A percentile compares a stretch with the other conserved stretches of the same genome.
phyloP scores from a whole-genome alignment of 2,113 vertebrate species.

The Laticauda laticaudata region DNA sequence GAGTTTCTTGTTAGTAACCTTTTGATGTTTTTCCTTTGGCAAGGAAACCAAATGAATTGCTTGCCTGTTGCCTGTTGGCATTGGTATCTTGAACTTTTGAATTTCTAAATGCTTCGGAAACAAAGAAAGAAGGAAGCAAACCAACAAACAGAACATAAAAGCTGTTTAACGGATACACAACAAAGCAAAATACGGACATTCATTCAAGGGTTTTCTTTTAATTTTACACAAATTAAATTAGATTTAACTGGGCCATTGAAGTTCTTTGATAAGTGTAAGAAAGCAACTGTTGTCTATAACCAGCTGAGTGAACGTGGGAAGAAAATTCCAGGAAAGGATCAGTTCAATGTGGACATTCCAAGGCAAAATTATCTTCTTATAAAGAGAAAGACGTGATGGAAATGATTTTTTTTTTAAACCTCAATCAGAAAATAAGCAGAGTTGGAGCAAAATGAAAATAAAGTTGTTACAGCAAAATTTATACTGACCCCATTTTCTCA shows the following conservation, averaged over 20 bases:
- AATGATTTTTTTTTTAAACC: not conserved
- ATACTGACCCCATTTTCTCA: not conserved
- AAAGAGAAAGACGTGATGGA: not conserved
- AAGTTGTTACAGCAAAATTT: not conserved
- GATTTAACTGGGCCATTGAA: slow-evolving; percentile 62
- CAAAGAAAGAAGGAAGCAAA: slow-evolving; percentile 53
- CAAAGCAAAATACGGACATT: slow-evolving; percentile 68
- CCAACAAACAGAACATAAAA: slow-evolving; percentile 79
- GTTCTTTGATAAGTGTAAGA: slow-evolving; percentile 66
- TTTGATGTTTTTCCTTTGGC: slow-evolving; percentile 36
- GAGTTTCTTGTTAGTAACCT: slow-evolving; percentile 51
- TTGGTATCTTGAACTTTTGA: slow-evolving; percentile 58
- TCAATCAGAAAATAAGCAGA: not conserved
- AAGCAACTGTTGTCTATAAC: slow-evolving; percentile 61
- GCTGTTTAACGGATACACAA: slow-evolving; percentile 70
- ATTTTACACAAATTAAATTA: slow-evolving; percentile 78
- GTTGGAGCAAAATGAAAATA: slow-evolving; percentile 1
- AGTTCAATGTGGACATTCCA: slow-evolving; percentile 1
- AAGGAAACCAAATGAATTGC: slow-evolving; percentile 34
- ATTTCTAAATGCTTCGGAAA: slow-evolving; percentile 55
- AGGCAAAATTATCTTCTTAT: slow-evolving; percentile 25
- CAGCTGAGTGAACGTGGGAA: slow-evolving; percentile 43
- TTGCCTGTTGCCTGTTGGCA: slow-evolving; percentile 52
- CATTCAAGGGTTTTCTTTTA: slow-evolving; percentile 62
- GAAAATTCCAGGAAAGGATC: slow-evolving; percentile 33